These are phyloP conservation scores for Ormyrus rosae DNA, from an alignment of 2,888 invertebrate genomes.

Conservation along the genomic window DNA sequence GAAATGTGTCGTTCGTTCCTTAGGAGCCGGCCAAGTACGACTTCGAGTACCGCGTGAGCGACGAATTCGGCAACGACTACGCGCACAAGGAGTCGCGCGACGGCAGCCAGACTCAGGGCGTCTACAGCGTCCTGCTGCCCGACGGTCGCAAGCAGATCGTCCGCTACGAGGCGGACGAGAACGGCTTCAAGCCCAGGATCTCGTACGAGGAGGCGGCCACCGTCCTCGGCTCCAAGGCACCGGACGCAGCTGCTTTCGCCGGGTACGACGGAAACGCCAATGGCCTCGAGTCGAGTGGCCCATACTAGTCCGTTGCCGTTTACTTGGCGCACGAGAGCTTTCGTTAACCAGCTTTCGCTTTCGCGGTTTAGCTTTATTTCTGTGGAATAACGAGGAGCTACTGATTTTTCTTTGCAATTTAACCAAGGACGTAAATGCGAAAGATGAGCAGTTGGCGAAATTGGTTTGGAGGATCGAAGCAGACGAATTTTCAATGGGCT, in stretches of 20 bases:
- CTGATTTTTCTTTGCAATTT: too few species aligned
- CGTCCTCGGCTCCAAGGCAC: slow-evolving; percentile 41
- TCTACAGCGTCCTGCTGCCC: slow-evolving; percentile 73
- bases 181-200: slow-evolving; percentile 83
- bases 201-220: slow-evolving; percentile 79
- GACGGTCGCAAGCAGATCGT: slow-evolving; percentile 79
- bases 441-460: too few species aligned
- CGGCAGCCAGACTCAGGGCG: slow-evolving; percentile 73
- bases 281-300: slow-evolving; percentile 33
- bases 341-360: too few species aligned
- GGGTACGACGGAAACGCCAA: slow-evolving; percentile 50
- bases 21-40: slow-evolving; percentile 71
- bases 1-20: background rate
- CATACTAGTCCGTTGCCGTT: slow-evolving; percentile 44
- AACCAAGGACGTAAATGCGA: too few species aligned
- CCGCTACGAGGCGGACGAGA: slow-evolving; percentile 83
- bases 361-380: too few species aligned
- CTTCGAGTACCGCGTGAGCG: slow-evolving; percentile 73
- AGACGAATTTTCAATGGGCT: too few species aligned
- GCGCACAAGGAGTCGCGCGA: slow-evolving; percentile 74
- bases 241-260: slow-evolving; percentile 12
- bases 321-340: too few species aligned
- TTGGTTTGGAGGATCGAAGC: too few species aligned
- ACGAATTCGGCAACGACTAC: slow-evolving; percentile 73
- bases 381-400: too few species aligned